Conservation (phyloP, 1,140 invertebrate genomes). For the Paramacrobiotus metropolitanus region DNA sequence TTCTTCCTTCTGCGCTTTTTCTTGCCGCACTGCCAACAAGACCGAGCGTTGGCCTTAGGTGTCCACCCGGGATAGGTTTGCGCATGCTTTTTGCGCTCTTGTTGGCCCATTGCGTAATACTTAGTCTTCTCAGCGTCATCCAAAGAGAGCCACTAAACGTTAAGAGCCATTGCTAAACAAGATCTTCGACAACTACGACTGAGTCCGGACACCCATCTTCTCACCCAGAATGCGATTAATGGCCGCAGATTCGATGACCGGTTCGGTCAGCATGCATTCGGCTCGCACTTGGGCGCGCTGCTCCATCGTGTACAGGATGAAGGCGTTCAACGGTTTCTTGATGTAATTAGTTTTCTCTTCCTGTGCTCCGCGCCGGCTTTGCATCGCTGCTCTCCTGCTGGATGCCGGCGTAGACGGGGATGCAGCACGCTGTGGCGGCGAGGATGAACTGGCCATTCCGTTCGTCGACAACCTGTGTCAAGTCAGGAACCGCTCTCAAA, state of each 20-base stretch:
- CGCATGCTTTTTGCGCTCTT: conserved; percentile 93
- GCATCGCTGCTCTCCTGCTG: no score
- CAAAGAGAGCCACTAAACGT: conserved; percentile 88
- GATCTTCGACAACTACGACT: not conserved
- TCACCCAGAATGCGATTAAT: conserved; percentile 97
- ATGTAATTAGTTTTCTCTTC: conserved; percentile 42
- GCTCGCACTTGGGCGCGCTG: conserved; percentile 93
- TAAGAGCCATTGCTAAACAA: conserved; percentile 11
- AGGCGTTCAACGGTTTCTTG: conserved; percentile 98
- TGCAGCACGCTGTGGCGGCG: no score
- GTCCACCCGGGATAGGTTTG: conserved; percentile 97
- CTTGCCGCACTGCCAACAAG: conserved; percentile 90
- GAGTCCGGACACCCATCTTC: conserved; percentile 40
- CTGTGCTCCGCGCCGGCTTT: no score
- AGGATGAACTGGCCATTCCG: no score
- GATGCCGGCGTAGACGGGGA: no score
- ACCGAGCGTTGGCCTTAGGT: conserved; percentile 97
- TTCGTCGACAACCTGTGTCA: no score
- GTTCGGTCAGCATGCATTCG: conserved; percentile 90
- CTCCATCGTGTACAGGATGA: conserved; percentile 99
- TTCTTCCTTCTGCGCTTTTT: conserved; percentile 97
- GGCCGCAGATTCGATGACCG: conserved; percentile 90
- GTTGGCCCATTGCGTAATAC: conserved; percentile 98
- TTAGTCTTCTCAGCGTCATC: conserved; percentile 95
- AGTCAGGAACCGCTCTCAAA: no score